Evolutionary conservation across 53 echinoderm and acorn worm genomes (phyloP).

Genomic region (Antedon mediterranea): DNA sequence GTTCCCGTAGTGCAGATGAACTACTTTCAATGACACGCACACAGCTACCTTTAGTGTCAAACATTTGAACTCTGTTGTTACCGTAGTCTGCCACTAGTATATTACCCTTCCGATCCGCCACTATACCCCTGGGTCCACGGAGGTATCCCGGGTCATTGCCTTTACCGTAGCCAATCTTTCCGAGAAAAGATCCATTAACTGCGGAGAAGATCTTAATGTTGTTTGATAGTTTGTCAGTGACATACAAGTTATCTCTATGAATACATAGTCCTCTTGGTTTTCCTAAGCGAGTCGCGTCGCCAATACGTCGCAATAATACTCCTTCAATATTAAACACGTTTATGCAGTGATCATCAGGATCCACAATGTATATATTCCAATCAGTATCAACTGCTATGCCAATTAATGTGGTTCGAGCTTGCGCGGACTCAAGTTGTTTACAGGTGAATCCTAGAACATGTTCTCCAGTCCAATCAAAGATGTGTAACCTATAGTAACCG

Average conservation of each 20-base stretch:
- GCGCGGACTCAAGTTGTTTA: not conserved
- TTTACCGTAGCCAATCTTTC: not conserved
- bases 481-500: not conserved
- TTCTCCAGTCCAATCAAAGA: not conserved
- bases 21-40: not conserved
- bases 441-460: not conserved
- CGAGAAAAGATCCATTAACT: not conserved
- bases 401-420: not conserved
- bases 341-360: not conserved
- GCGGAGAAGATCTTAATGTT: not conserved
- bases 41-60: not conserved
- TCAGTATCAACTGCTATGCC: not conserved
- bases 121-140: not conserved
- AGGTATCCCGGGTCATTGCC: not conserved
- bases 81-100: not conserved
- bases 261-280: not conserved
- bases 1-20: not conserved
- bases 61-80: not conserved
- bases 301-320: not conserved
- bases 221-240: not conserved
- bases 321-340: not conserved
- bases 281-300: not conserved
- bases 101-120: not conserved
- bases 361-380: not conserved
- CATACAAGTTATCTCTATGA: not conserved